These are phyloP conservation scores for Strigops habroptila DNA, from an alignment of 2,113 vertebrate species.

Conservation along the genomic window DNA sequence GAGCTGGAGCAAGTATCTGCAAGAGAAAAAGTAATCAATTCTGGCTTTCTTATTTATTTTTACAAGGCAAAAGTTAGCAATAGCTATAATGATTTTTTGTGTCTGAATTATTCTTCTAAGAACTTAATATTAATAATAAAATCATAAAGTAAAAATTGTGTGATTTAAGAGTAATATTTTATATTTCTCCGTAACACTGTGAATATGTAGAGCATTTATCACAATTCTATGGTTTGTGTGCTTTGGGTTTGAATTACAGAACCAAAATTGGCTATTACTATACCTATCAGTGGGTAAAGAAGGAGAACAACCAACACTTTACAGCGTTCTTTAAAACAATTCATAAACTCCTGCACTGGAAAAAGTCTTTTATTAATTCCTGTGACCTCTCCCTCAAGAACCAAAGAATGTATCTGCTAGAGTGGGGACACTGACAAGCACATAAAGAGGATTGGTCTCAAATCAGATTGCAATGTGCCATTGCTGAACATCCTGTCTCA, in stretches of 20 bases:
- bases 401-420: neutral
- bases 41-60: neutral
- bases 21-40: neutral
- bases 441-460: slow-evolving; percentile 24
- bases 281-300: neutral
- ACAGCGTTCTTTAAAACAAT: neutral
- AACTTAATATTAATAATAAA: neutral
- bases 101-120: neutral
- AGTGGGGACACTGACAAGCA: neutral
- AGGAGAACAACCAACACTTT: neutral
- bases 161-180: neutral
- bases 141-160: neutral
- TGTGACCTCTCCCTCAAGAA: neutral
- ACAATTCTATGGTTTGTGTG: neutral
- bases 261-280: neutral
- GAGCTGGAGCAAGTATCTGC: neutral
- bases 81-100: neutral
- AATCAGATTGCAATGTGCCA: neutral
- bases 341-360: neutral
- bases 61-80: neutral
- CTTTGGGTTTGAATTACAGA: neutral
- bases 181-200: neutral
- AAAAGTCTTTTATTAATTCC: neutral
- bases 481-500: neutral
- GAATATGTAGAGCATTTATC: neutral